Evolutionary conservation across 2,888 invertebrate genomes (phyloP).

Genomic region (Rhamnusium bicolor): DNA sequence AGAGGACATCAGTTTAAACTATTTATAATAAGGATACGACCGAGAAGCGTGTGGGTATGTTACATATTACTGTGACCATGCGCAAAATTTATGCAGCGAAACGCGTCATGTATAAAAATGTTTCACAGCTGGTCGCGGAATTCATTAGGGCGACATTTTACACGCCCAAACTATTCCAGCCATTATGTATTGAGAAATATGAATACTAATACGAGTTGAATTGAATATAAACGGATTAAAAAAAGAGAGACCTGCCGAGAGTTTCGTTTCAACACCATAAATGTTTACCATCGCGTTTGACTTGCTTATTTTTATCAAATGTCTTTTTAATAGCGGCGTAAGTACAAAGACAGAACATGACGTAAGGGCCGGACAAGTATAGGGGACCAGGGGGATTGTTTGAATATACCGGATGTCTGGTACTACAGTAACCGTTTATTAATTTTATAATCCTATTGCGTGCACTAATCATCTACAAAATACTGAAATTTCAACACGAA

Average conservation of each 20-base stretch:
- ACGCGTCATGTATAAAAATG: constrained; percentile 63
- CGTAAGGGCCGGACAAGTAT: constrained; percentile 10
- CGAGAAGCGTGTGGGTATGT: constrained; percentile 43
- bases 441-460: constrained; percentile 17
- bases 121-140: constrained; percentile 66
- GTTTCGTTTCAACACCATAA: constrained; percentile 40
- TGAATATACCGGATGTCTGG: constrained; percentile 20
- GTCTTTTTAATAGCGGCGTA: constrained; percentile 42
- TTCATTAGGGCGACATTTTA: constrained; percentile 67
- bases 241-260: constrained; percentile 16
- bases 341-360: constrained; percentile 14
- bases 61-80: constrained; percentile 55
- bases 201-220: constrained; percentile 62
- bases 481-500: background rate
- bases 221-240: constrained; percentile 48
- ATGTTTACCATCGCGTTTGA: constrained; percentile 24
- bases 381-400: background rate
- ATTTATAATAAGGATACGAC: constrained; percentile 48
- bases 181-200: constrained; percentile 65
- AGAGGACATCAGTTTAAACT: constrained; percentile 46
- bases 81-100: constrained; percentile 61
- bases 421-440: constrained; percentile 16
- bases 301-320: constrained; percentile 30
- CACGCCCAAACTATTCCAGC: constrained; percentile 65
- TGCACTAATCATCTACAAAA: constrained; percentile 4